Evolutionary conservation across 1,140 invertebrate species (phyloP), one percentile per base, ranked within the genome.

Genomic region (Colletes gigas): DNA sequence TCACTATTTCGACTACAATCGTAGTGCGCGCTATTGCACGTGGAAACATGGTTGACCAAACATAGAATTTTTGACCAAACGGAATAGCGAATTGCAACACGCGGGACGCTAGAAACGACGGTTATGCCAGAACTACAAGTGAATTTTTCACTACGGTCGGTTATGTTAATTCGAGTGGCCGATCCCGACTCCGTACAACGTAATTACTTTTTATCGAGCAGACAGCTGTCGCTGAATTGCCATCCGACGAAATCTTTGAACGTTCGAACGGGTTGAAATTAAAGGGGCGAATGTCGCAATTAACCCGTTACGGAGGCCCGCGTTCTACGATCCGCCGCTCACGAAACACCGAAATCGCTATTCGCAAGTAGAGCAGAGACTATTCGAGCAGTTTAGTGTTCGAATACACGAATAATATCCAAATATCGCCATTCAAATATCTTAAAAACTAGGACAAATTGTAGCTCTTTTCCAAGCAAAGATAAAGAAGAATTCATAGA

Each of bases 121-220:
- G 0, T 5, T 55, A 47, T 9, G 8, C 39, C 39, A 59, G 62
- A 70, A n/a, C 39, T 21, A 5, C 17, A 39, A 50, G 63, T 47
- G 41, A 41, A 55, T 67, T 73, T 67, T 71, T 52, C 4, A 15
- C 21, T 4, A 21, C 19, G 1, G 14, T 70, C 30, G n/a, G 15
- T 70, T 70, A 65, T 79, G 17, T 62, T 63, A 73, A 83, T 63
- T 68, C 12, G n/a, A 39, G 54, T 19, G 7, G 52, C 57, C 17
- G 39, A 50, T 19, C 52, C 65, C 39, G n/a, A 1, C 0, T 15
- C 15, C 5, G 14, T 47, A 8, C 9, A 0, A 59, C 19, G 57
- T 60, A 72, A 44, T 57, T 57, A 7, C 12, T 30, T 39, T 57
- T 71, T 57, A 57, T 57, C 39, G 8, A 9, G n/a, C 17, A 17